Percentiles rank a stretch among this genome's conserved stretches.
Evolutionary conservation across 2,888 invertebrate genomes (phyloP).

Genomic region (Caenorhabditis panamensis): DNA sequence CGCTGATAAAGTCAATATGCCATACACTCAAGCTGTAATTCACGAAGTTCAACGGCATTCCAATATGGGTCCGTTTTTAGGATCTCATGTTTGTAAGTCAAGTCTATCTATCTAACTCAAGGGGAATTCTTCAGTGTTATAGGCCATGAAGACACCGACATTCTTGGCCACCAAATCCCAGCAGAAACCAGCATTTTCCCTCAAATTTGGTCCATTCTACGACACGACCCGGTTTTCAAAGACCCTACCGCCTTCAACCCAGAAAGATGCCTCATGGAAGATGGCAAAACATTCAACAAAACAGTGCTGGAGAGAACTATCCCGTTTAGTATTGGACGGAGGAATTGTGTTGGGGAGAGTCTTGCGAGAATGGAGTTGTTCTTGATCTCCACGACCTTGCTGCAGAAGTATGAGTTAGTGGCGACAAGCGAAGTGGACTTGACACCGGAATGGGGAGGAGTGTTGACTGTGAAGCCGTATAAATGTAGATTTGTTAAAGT

Average conservation of each 20-base stretch:
- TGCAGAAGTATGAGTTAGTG: constrained; percentile 58
- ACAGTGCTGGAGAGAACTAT: constrained; percentile 61
- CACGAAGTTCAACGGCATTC: constrained; percentile 60
- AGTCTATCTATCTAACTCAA: not conserved
- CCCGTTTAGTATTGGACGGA: constrained; percentile 69
- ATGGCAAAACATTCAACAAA: constrained; percentile 67
- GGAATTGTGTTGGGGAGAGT: constrained; percentile 70
- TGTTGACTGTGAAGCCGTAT: constrained; percentile 50
- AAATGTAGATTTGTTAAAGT: constrained; percentile 24
- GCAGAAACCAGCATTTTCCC: constrained; percentile 42
- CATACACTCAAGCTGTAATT: constrained; percentile 63
- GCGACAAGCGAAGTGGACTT: constrained; percentile 41
- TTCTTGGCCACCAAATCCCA: constrained; percentile 44
- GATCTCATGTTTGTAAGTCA: constrained; percentile 32
- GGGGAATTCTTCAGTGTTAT: no score
- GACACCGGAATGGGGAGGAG: constrained; percentile 46
- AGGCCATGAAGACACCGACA: constrained; percentile 46
- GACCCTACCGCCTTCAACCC: constrained; percentile 65
- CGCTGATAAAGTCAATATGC: constrained; percentile 61
- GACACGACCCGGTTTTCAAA: constrained; percentile 59
- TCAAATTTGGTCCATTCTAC: constrained; percentile 63
- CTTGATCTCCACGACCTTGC: constrained; percentile 51
- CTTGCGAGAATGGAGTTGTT: constrained; percentile 70
- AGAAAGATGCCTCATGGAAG: constrained; percentile 65
- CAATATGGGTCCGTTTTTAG: constrained; percentile 61